These are phyloP conservation scores for Drosophila fuyamai DNA, from an alignment of 1,140 invertebrate genomes.

Conservation along the genomic window DNA sequence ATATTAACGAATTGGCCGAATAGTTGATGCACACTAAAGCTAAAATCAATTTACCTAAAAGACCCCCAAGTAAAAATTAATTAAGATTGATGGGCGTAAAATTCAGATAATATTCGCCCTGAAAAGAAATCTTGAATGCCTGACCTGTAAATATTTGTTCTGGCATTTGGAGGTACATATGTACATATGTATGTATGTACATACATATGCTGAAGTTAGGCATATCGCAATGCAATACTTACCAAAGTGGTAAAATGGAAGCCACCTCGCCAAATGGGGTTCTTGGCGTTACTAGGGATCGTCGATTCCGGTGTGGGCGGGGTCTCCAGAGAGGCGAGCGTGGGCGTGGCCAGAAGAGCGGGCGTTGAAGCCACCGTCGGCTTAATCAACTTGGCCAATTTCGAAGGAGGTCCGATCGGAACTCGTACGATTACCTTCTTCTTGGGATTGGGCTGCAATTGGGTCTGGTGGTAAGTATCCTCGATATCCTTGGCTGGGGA, in stretches of 20 bases:
- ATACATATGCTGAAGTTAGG: neutral
- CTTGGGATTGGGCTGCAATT: constrained; percentile 35
- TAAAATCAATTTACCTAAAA: neutral
- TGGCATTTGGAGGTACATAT: constrained; percentile 9
- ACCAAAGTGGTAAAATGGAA: constrained; percentile 41
- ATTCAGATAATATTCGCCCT: constrained; percentile 3
- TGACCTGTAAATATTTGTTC: constrained; percentile 7
- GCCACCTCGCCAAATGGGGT: constrained; percentile 12
- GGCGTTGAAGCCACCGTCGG: constrained; percentile 60
- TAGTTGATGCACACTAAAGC: no score
- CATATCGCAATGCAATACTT: constrained; percentile 2
- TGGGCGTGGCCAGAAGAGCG: constrained; percentile 10
- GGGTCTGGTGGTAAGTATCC: constrained; percentile 26
- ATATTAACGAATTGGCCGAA: no score
- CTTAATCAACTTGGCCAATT: constrained; percentile 53
- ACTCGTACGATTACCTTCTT: constrained; percentile 31
- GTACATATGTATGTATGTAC: no score
- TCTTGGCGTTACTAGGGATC: constrained; percentile 2
- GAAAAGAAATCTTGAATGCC: neutral
- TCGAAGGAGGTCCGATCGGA: constrained; percentile 45
- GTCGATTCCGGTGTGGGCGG: constrained; percentile 28
- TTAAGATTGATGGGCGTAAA: constrained; percentile 34
- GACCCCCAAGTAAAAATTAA: constrained; percentile 1
- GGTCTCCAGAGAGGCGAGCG: constrained; percentile 35
- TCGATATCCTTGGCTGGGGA: constrained; percentile 72